Conservation (phyloP, 2,888 invertebrate species). For the Agrotis ipsilon region DNA sequence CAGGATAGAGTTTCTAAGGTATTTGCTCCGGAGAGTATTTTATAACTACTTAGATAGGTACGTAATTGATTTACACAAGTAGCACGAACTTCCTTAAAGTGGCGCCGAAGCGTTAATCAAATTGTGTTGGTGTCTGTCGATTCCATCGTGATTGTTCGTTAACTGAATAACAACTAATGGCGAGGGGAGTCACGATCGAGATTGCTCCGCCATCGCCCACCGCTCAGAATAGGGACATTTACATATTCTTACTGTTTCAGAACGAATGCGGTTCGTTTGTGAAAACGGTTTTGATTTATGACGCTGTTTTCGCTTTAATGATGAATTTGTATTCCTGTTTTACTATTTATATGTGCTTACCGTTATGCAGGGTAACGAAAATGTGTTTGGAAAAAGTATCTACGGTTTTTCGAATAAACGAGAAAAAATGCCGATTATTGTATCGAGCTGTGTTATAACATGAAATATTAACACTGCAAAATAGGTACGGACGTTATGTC, state of each 20-base stretch:
- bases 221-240: constrained; percentile 38
- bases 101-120: constrained; percentile 70
- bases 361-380: constrained; percentile 1
- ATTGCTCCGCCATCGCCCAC: constrained; percentile 12
- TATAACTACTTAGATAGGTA: constrained; percentile 20
- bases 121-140: constrained; percentile 63
- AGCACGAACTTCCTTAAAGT: constrained; percentile 64
- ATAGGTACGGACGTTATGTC: not conserved
- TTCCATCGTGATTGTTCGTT: constrained; percentile 68
- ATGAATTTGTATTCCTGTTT: constrained; percentile 34
- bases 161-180: constrained; percentile 67
- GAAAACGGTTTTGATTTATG: constrained; percentile 46
- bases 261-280: constrained; percentile 24
- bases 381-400: not conserved
- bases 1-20: not conserved
- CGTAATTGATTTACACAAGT: constrained; percentile 54
- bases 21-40: not conserved
- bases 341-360: not conserved
- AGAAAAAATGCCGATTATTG: not conserved
- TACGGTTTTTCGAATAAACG: not conserved
- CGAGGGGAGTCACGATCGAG: constrained; percentile 65
- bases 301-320: constrained; percentile 19
- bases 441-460: not conserved
- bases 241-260: constrained; percentile 44
- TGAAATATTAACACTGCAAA: not conserved